These are phyloP conservation scores for Doris montereyensis DNA, from an alignment of 2,888 invertebrate species.

Conservation along the genomic window DNA sequence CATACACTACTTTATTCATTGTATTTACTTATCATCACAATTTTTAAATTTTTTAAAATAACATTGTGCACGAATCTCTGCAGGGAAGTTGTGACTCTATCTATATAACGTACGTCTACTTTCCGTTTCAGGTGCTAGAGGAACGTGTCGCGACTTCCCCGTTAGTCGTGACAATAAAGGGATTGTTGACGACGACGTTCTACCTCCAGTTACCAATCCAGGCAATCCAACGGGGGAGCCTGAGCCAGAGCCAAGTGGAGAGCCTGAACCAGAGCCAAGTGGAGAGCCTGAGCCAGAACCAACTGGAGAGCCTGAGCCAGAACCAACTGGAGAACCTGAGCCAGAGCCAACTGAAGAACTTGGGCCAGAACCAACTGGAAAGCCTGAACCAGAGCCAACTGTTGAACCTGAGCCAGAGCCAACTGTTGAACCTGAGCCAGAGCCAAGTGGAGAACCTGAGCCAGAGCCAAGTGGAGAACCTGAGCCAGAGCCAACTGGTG, in stretches of 20 bases:
- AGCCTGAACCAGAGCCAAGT: not conserved
- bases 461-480: constrained; percentile 7
- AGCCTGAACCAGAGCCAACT: constrained; percentile 38
- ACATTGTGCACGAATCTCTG: not conserved
- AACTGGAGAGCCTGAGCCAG: constrained; percentile 24
- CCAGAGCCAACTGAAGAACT: constrained; percentile 48
- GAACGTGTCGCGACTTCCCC: constrained; percentile 17
- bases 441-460: constrained; percentile 3
- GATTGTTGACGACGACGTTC: too few species aligned
- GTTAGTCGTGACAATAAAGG: constrained; percentile 25
- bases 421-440: too few species aligned
- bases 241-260: not conserved
- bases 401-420: too few species aligned
- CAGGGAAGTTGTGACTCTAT: not conserved
- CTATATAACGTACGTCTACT: not conserved
- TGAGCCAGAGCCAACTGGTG: constrained; percentile 39
- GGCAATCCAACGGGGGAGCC: not conserved
- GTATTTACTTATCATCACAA: too few species aligned
- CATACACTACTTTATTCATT: too few species aligned
- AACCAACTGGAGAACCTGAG: constrained; percentile 35
- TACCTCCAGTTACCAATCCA: too few species aligned
- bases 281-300: constrained; percentile 18
- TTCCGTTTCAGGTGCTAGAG: constrained; percentile 15
- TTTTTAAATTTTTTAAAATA: too few species aligned
- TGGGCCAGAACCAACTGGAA: constrained; percentile 34